Base-by-base conservation (phyloP, 1,140 invertebrate species). In the Aphelenchoides fujianensis region DNA sequence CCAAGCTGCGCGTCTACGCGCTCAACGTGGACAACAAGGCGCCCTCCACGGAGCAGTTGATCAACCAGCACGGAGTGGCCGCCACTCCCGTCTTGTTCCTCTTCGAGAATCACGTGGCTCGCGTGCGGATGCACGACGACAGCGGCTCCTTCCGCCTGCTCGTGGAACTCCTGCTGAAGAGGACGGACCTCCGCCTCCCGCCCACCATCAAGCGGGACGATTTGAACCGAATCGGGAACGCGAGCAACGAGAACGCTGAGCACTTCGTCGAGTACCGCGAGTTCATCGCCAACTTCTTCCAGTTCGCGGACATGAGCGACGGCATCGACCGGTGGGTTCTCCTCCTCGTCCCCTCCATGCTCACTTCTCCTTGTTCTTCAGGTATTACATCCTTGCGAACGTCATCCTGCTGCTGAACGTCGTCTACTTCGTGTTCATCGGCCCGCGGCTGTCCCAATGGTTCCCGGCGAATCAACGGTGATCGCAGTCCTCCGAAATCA, bases 51-150 rank as follows among this genome's bases (percentile, higher is more conserved):
- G 55, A 59, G 28, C 55, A 59, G 5, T 5, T 59, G 55, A 59
- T 59, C 5, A 59, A 59, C 34, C 55, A 59, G 55, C 55, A 59
- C 19, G 55, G 55, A 59, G 34, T 59, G 34, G 55, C 55, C 55
- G 55, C 55, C 28, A 59, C 55, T 5, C 55, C 55, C 5, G 19
- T 59, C 5, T 5, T 59, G 19, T 59, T 59, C 23, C 34, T 59
- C 27, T 59, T 59, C 19, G 55, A 59, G 19, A 59, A 59, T 19
- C 5, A 59, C 12, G 55, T 59, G 5, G 55, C 55, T 7, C 5
- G 19, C 27, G 27, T 59, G 28, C 55, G 55, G 7, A 27, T 59
- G 12, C 5, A 7, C 19, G 55, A 59, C 5, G 55, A 59, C 5
- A 59, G 5, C 5, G 7, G 5, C 19, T 59, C 55, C 12, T 19